phyloP scores from a whole-genome alignment of 2,888 invertebrate genomes.

The Agonum fuliginosum region DNA sequence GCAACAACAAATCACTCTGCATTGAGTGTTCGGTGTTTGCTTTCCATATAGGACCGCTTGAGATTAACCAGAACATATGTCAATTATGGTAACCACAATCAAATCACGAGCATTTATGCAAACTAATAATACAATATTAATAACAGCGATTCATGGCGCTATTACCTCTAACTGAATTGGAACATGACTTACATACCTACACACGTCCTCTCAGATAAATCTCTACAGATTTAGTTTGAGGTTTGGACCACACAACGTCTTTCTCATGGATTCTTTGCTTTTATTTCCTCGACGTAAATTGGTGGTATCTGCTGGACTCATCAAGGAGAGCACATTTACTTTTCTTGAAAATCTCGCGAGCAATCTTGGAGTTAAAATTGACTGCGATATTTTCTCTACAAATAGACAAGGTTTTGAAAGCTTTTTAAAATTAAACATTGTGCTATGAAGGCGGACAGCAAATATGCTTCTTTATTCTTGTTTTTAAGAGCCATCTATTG shows the following conservation, averaged over 20 bases:
- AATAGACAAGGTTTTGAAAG: too few relatives aligned
- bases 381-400: too few relatives aligned
- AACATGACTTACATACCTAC: slow-evolving; percentile 9
- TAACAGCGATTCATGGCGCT: slow-evolving; percentile 24
- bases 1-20: too few relatives aligned
- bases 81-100: slow-evolving; percentile 35
- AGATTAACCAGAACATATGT: slow-evolving; percentile 16
- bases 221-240: background rate
- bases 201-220: background rate
- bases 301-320: background rate
- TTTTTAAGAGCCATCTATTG: too few relatives aligned
- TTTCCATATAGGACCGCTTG: too few relatives aligned
- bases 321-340: background rate
- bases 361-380: too few relatives aligned
- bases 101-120: slow-evolving; percentile 38
- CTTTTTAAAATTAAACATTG: too few relatives aligned
- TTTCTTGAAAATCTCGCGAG: background rate
- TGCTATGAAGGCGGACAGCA: too few relatives aligned
- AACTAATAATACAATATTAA: slow-evolving; percentile 31
- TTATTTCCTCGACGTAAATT: background rate
- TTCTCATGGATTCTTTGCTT: background rate
- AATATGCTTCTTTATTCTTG: too few relatives aligned
- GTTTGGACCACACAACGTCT: background rate
- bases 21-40: too few relatives aligned
- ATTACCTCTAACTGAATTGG: slow-evolving; percentile 6